A percentile compares a stretch with the other conserved stretches of the same genome.
These are phyloP conservation scores for Isoperla grammatica DNA, from an alignment of 2,888 invertebrate genomes.

Conservation along the genomic window DNA sequence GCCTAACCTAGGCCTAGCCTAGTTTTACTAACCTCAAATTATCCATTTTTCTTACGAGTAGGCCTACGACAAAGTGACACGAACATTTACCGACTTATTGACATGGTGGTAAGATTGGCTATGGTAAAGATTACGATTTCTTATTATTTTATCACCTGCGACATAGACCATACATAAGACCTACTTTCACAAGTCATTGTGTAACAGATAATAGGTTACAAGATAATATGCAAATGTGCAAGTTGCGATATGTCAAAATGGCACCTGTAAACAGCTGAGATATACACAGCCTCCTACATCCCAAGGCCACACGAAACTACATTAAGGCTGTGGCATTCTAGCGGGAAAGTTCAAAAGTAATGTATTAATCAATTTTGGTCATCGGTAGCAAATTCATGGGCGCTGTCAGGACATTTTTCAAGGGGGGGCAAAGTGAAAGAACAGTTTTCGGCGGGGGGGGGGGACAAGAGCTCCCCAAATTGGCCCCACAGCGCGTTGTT, in stretches of 20 bases:
- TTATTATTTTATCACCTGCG: slow-evolving; percentile 14
- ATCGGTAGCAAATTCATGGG: too few relatives aligned
- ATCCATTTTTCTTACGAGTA: not conserved
- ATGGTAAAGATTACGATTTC: not conserved
- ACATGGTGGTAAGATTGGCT: not conserved
- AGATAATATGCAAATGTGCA: not conserved
- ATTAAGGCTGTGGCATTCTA: too few relatives aligned
- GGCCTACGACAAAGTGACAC: not conserved
- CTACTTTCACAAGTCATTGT: slow-evolving; percentile 16
- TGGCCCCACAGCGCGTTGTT: too few relatives aligned
- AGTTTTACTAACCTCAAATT: slow-evolving; percentile 18
- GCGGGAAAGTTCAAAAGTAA: too few relatives aligned
- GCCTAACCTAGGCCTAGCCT: not conserved
- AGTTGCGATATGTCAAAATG: not conserved
- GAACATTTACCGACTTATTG: not conserved
- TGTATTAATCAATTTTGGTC: too few relatives aligned
- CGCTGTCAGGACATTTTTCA: too few relatives aligned
- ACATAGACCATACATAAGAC: slow-evolving; percentile 7
- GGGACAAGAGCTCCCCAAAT: too few relatives aligned
- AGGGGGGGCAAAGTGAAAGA: too few relatives aligned
- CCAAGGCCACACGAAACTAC: too few relatives aligned
- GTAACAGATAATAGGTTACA: slow-evolving; percentile 4
- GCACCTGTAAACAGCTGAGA: not conserved
- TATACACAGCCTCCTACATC: not conserved
- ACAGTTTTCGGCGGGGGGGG: too few relatives aligned